Conservation (phyloP, 2,888 invertebrate genomes). For the Cremastobaeus sp. region DNA sequence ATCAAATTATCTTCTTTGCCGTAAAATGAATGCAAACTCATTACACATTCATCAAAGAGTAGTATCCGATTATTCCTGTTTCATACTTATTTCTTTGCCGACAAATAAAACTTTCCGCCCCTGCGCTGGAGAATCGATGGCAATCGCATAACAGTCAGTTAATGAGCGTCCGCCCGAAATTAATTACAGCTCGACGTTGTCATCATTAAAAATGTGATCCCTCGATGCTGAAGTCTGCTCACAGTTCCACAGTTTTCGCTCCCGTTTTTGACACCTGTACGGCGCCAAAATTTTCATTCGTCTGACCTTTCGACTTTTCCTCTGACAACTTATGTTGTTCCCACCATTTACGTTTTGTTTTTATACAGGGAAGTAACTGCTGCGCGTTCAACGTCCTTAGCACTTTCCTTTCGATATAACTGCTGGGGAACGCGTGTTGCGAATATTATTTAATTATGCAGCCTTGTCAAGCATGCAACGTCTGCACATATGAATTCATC, state of each 20-base stretch:
- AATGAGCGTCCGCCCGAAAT: constrained; percentile 74
- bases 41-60: constrained; percentile 22
- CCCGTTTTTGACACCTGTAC: constrained; percentile 24
- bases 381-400: constrained; percentile 70
- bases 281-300: constrained; percentile 21
- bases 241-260: constrained; percentile 53
- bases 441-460: constrained; percentile 78
- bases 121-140: constrained; percentile 32
- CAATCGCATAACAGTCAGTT: constrained; percentile 58
- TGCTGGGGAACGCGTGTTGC: constrained; percentile 69
- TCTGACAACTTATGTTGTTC: constrained; percentile 28
- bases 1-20: too few relatives aligned
- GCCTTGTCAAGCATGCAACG: constrained; percentile 76
- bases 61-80: constrained; percentile 29
- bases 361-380: constrained; percentile 36
- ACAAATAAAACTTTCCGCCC: too few relatives aligned
- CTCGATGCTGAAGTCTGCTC: constrained; percentile 65
- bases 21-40: constrained; percentile 26
- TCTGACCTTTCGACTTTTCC: constrained; percentile 51
- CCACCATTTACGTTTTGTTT: constrained; percentile 36
- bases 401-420: constrained; percentile 68
- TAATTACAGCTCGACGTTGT: constrained; percentile 77
- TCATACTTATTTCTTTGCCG: too few relatives aligned
- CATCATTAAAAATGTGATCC: constrained; percentile 77
- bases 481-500: constrained; percentile 50